Conservation (phyloP, 1,140 invertebrate genomes). For the Solenopsis fugax region DNA sequence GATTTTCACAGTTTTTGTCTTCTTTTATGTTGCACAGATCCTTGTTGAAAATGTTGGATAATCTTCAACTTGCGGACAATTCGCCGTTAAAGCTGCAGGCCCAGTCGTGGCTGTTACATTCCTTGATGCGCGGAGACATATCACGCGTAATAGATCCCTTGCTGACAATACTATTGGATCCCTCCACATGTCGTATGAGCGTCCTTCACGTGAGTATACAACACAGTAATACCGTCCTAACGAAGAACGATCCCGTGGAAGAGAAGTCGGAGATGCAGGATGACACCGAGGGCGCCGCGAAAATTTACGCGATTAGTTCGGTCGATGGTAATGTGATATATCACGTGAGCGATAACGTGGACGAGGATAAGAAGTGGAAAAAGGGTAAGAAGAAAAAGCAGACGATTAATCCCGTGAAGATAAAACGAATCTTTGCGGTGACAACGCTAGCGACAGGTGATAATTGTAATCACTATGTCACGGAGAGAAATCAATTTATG, state of each 20-base stretch:
- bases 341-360: conserved; percentile 89
- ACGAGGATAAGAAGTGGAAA: conserved; percentile 79
- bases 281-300: conserved; percentile 87
- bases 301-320: conserved; percentile 95
- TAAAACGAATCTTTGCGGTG: conserved; percentile 86
- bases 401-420: conserved; percentile 84
- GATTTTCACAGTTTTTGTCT: background rate
- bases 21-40: conserved; percentile 85
- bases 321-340: conserved; percentile 95
- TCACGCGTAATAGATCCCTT: conserved; percentile 93
- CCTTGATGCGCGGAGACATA: conserved; percentile 92
- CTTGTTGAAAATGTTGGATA: conserved; percentile 92
- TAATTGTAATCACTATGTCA: conserved; percentile 85
- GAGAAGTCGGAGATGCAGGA: conserved; percentile 82
- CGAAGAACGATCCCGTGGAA: conserved; percentile 81
- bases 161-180: conserved; percentile 92
- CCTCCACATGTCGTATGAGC: conserved; percentile 94
- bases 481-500: conserved; percentile 86
- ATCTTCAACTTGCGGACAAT: conserved; percentile 90
- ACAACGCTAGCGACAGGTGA: conserved; percentile 85
- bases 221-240: conserved; percentile 88
- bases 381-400: conserved; percentile 79
- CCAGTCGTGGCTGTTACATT: conserved; percentile 91
- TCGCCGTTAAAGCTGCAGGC: conserved; percentile 91
- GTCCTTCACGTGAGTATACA: conserved; percentile 94